These are phyloP conservation scores for Leucophora obtusa DNA, from an alignment of 2,888 invertebrate genomes.

Conservation along the genomic window DNA sequence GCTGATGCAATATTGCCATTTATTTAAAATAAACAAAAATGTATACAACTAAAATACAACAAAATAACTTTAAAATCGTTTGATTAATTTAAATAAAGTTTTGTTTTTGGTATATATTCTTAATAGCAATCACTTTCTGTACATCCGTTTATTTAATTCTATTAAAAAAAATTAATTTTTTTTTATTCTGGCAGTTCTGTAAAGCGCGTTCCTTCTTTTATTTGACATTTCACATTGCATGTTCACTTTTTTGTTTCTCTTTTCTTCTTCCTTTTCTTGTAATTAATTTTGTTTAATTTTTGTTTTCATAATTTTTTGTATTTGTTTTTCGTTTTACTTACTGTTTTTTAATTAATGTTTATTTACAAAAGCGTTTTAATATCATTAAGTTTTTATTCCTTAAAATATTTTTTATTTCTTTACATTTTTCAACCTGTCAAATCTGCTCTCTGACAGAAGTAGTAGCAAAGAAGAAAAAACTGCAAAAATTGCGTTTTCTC, in stretches of 20 bases:
- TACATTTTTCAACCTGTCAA: conserved; percentile 44
- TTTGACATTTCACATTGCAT: conserved; percentile 58
- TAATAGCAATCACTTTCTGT: no score
- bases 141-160: no score
- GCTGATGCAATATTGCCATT: conserved; percentile 52
- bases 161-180: no score
- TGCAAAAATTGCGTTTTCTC: conserved; percentile 33
- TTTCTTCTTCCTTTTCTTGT: conserved; percentile 23
- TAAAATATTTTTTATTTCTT: conserved; percentile 12
- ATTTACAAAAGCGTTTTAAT: not conserved
- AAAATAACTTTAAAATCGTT: no score
- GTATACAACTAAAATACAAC: not conserved
- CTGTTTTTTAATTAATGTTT: conserved; percentile 15
- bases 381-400: conserved; percentile 3
- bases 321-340: conserved; percentile 31
- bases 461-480: conserved; percentile 9
- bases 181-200: conserved; percentile 49
- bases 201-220: conserved; percentile 49
- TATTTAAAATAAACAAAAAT: conserved; percentile 16
- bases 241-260: conserved; percentile 42
- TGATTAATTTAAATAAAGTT: no score
- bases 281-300: conserved; percentile 40
- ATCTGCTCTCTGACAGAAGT: conserved; percentile 39
- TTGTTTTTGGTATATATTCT: no score
- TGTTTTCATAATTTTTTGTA: conserved; percentile 38